These are phyloP conservation scores for Cephus nigrinus DNA, from an alignment of 2,888 invertebrate genomes.

Conservation along the genomic window DNA sequence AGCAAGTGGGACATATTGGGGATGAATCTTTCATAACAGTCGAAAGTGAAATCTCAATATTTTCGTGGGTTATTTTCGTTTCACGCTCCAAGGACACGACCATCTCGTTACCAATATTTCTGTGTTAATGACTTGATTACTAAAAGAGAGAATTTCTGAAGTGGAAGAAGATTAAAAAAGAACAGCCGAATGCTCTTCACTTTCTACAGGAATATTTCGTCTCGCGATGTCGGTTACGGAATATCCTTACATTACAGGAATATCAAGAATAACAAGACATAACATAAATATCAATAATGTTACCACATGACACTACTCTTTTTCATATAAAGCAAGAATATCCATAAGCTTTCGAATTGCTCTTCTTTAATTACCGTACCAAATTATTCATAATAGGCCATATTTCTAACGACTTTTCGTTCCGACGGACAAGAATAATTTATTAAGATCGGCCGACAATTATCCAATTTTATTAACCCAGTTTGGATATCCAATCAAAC, in stretches of 20 bases:
- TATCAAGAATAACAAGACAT: background rate
- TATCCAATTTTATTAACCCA: background rate
- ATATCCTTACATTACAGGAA: background rate
- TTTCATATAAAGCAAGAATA: background rate
- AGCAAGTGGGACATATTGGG: conserved; percentile 25
- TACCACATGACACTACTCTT: background rate
- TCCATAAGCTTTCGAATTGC: background rate
- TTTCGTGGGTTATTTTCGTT: conserved; percentile 1
- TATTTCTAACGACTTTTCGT: background rate
- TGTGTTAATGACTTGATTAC: conserved; percentile 18
- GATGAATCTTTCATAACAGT: conserved; percentile 35
- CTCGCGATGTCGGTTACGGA: background rate
- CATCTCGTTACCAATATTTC: background rate
- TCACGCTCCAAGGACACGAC: background rate
- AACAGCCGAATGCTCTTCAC: background rate
- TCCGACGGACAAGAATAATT: background rate
- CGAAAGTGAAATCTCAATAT: conserved; percentile 31
- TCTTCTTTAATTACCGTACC: background rate
- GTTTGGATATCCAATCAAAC: background rate
- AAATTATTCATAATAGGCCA: background rate
- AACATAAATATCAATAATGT: background rate
- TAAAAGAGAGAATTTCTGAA: background rate
- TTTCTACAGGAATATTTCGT: background rate
- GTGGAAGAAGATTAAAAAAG: background rate
- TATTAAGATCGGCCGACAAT: background rate